Base-by-base conservation (phyloP, 2,113 vertebrate species). In the Coracopsis vasa region DNA sequence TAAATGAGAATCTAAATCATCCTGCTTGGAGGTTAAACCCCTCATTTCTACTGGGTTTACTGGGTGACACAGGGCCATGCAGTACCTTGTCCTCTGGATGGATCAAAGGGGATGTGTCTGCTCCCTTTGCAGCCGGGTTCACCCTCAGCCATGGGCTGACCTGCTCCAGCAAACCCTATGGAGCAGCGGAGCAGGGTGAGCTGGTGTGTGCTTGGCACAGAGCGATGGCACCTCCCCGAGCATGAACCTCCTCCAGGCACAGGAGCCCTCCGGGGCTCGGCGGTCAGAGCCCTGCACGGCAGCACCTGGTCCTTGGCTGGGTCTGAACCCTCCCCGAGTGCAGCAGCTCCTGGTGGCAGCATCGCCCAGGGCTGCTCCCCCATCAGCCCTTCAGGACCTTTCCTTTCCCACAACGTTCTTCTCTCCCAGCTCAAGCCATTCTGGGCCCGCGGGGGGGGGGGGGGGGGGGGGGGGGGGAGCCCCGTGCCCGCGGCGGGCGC, bases 151-250 rank as follows among this genome's bases (percentile, higher is more conserved):
- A 2, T 1, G 1, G 47, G 19, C 39, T 56, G 44, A 25, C 6
- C 69, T 33, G 73, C 3, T 9, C 64, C 50, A 39, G 48, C 6
- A 28, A 31, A 71, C 21, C 2, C 27, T 9, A 6, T 0, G 4
- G 79, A 44, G 41, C 41, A 17, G 33, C 33, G 4, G 33, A 58
- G 33, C 56, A 58, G 33, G 33, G 33, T 58, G 56, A 58, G 33
- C 56, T 10, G 33, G 4, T 58, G 56, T 4, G 33, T 23, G 33
- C 56, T 9, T 20, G 72, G 14, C 70, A 24, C 20, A 1, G 29
- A 6, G 50, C 3, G 1, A 2, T 4, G 51, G 42, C 29, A n/a
- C 4, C 62, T 24, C 35, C 80, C 77, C 12, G 67, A 44, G 44
- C 27, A 6, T 13, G 29, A 15, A 25, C 64, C 82, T 35, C 28